A percentile compares a stretch with the other conserved stretches of the same genome.
These are phyloP conservation scores for Cryptus armator DNA, from an alignment of 2,888 invertebrate species.

Conservation along the genomic window DNA sequence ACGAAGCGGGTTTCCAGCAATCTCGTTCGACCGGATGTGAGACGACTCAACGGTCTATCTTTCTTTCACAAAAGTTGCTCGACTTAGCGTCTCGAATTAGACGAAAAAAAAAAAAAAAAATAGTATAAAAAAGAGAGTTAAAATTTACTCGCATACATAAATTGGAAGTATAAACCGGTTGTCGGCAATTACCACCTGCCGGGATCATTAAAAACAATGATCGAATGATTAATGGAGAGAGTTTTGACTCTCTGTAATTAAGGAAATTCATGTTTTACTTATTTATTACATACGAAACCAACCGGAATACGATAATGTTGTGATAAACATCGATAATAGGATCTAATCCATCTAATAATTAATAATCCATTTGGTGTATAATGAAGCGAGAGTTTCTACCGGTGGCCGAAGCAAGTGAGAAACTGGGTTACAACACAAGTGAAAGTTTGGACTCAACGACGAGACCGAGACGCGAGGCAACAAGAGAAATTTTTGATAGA, in stretches of 20 bases:
- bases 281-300: conserved; percentile 23
- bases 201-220: conserved; percentile 7
- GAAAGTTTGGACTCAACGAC: conserved; percentile 53
- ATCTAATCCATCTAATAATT: conserved; percentile 43
- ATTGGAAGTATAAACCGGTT: conserved; percentile 2
- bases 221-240: conserved; percentile 39
- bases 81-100: conserved; percentile 1
- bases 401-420: conserved; percentile 29
- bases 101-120: not conserved
- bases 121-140: not conserved
- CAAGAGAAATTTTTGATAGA: conserved; percentile 45
- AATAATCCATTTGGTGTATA: conserved; percentile 44
- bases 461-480: conserved; percentile 10
- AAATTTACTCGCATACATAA: not conserved
- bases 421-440: conserved; percentile 62
- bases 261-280: conserved; percentile 17
- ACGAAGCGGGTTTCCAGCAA: conserved; percentile 48
- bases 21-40: conserved; percentile 14
- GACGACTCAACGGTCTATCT: not conserved
- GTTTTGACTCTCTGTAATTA: conserved; percentile 16
- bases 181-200: not conserved
- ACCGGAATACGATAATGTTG: conserved; percentile 20
- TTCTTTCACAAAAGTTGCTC: not conserved
- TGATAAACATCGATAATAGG: conserved; percentile 45
- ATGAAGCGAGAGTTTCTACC: conserved; percentile 56